phyloP scores from a whole-genome alignment of 2,888 invertebrate genomes.

The Polia nebulosa region DNA sequence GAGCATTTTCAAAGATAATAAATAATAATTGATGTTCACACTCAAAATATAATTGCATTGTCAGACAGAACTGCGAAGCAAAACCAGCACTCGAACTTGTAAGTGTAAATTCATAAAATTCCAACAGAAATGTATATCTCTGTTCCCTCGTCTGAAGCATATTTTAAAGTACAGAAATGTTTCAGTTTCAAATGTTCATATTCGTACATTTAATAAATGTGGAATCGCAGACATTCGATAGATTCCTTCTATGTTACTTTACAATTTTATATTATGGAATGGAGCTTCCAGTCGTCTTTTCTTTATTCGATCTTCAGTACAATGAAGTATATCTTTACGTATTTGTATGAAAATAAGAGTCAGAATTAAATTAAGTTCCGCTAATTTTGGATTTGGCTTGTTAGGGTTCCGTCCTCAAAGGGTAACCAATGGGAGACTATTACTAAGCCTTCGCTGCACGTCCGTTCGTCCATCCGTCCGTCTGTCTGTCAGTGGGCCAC shows the following conservation, averaged over 20 bases:
- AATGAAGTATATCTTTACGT: not conserved
- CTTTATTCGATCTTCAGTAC: too few relatives aligned
- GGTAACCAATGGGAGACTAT: too few relatives aligned
- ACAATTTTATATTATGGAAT: slow-evolving; percentile 28
- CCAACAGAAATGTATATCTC: slow-evolving; percentile 20
- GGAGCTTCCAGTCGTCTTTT: slow-evolving; percentile 3
- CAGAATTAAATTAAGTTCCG: not conserved
- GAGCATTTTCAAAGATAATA: too few relatives aligned
- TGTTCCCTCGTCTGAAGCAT: slow-evolving; percentile 33
- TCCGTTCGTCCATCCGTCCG: too few relatives aligned
- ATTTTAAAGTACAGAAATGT: slow-evolving; percentile 49
- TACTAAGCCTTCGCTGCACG: too few relatives aligned
- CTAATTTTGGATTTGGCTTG: too few relatives aligned
- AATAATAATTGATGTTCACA: not conserved
- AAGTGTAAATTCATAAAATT: slow-evolving; percentile 43
- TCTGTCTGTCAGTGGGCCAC: too few relatives aligned
- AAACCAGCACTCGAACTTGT: not conserved
- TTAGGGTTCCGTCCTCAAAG: too few relatives aligned
- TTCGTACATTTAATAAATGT: slow-evolving; percentile 49
- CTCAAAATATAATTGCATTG: not conserved
- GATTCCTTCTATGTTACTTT: slow-evolving; percentile 25
- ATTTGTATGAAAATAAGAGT: not conserved
- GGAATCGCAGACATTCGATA: slow-evolving; percentile 31
- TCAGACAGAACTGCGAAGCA: slow-evolving; percentile 3
- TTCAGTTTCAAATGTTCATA: slow-evolving; percentile 44